Evolutionary conservation across 37 sponge, comb jelly and placozoan genomes (phyloP), one percentile per base, ranked within the genome.

Genomic region (Axinella damicornis): DNA sequence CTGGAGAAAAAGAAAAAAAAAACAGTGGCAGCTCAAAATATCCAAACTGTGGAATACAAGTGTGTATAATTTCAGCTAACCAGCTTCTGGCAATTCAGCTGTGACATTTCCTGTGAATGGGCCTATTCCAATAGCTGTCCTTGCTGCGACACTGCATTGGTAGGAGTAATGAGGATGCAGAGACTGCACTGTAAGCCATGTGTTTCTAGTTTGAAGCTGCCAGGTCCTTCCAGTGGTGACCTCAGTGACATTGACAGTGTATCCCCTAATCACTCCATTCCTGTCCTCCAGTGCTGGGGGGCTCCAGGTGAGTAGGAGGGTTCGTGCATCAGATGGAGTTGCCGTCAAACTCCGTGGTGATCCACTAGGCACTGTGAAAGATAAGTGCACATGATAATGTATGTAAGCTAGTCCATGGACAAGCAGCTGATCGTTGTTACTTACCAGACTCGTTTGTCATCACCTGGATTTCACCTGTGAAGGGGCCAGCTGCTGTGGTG

Each of bases 211-310:
- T 5, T 19, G 5, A 31, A 67, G 12, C 69, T 67, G 31, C 28
- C 19, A 5, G 9, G 34, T 67, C 69, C 31, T 5, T 31, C 34
- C 31, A 18, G 34, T 67, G 30, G 12, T 2, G 34, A 78, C 25
- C 27, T 32, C 27, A 21, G 59, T 57, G 12, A 70, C n/a, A 11
- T 21, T 59, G 24, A 82, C 13, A 11, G 39, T 70, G 58, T 82
- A 82, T 22, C 36, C 27, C 21, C 22, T 27, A 12, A 82, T 82
- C n/a, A 69, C 36, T 32, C 83, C 83, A 82, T 82, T 82, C 34
- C 56, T 72, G 11, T 82, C 6, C 18, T 82, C 73, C 12, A 58
- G 9, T 35, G 83, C 61, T n/a, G 83, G 83, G 0, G 83, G 63
- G 1, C 33, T 18, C 83, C 83, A 82, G 53, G 53, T 78, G 53